Percentiles rank a stretch among this genome's conserved stretches.
These are phyloP conservation scores for Lagopus muta DNA, from an alignment of 2,113 vertebrate genomes.

Conservation along the genomic window DNA sequence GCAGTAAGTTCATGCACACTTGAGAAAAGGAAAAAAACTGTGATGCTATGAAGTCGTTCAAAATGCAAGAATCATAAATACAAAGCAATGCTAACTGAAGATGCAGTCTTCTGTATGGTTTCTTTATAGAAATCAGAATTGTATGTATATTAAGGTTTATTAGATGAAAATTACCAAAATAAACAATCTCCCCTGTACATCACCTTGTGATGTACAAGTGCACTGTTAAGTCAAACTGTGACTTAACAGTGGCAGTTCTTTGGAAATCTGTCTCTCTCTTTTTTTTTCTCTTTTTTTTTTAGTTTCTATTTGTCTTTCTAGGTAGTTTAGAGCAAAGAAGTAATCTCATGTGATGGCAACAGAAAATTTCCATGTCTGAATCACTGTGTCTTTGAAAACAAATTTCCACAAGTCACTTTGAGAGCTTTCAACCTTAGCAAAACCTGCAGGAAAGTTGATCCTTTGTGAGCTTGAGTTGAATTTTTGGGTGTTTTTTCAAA, in stretches of 20 bases:
- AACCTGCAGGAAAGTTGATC: not conserved
- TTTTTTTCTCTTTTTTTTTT: not conserved
- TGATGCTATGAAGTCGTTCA: not conserved
- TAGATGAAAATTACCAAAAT: not conserved
- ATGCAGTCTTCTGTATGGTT: rapidly evolving
- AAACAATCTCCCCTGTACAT: not conserved
- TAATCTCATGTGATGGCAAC: not conserved
- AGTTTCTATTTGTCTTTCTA: not conserved
- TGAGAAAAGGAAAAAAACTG: not conserved
- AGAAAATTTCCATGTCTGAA: not conserved
- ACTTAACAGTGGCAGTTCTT: not conserved
- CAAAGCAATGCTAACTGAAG: not conserved
- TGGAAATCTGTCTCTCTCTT: not conserved
- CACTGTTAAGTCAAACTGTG: too few relatives aligned
- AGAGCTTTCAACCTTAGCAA: not conserved
- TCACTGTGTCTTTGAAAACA: not conserved
- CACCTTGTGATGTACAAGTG: too few relatives aligned
- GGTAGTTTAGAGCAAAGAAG: not conserved
- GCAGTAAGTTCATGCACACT: not conserved
- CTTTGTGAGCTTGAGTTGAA: rapidly evolving
- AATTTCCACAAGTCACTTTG: not conserved
- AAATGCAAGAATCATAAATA: not conserved
- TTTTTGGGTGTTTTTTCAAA: not conserved
- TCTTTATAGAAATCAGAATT: not conserved
- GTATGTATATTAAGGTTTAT: not conserved